Conservation (phyloP, 1,140 invertebrate species). For the Drosophila mauritiana region DNA sequence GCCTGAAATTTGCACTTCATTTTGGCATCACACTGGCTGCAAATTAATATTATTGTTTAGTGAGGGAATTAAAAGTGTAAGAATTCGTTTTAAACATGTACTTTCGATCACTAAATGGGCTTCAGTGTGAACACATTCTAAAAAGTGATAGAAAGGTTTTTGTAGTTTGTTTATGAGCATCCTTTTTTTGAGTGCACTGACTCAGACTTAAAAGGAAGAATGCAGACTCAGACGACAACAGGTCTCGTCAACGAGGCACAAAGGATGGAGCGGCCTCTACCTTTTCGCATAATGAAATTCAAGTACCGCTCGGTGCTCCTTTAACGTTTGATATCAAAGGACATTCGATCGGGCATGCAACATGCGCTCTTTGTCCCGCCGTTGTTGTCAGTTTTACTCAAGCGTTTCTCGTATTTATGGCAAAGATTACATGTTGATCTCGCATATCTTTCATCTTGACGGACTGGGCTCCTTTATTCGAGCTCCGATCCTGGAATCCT, state of each 20-base stretch:
- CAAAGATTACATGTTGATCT: slow-evolving; percentile 82
- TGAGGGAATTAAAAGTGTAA: background rate
- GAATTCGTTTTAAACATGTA: too few species aligned
- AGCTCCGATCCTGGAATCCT: slow-evolving; percentile 36
- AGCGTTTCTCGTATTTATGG: slow-evolving; percentile 73
- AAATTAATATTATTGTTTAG: background rate
- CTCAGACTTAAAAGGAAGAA: slow-evolving; percentile 28
- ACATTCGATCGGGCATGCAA: slow-evolving; percentile 80
- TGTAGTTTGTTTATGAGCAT: background rate
- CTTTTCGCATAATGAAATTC: slow-evolving; percentile 80
- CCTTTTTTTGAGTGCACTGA: slow-evolving; percentile 35
- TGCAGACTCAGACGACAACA: slow-evolving; percentile 61
- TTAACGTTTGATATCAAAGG: slow-evolving; percentile 78
- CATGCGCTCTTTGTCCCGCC: slow-evolving; percentile 65
- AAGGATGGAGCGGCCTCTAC: slow-evolving; percentile 35
- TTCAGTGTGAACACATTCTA: too few species aligned
- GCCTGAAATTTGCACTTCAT: background rate
- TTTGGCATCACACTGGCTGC: background rate
- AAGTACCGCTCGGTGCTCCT: slow-evolving; percentile 71
- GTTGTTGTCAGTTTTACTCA: slow-evolving; percentile 67
- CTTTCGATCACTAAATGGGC: too few species aligned
- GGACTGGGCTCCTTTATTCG: slow-evolving; percentile 36
- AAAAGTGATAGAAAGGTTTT: background rate
- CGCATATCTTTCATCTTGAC: slow-evolving; percentile 79
- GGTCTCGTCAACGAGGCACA: slow-evolving; percentile 42